Evolutionary conservation across 2,797 vertebrate species (phyloP).

Genomic region (Cyclura pinguis): DNA sequence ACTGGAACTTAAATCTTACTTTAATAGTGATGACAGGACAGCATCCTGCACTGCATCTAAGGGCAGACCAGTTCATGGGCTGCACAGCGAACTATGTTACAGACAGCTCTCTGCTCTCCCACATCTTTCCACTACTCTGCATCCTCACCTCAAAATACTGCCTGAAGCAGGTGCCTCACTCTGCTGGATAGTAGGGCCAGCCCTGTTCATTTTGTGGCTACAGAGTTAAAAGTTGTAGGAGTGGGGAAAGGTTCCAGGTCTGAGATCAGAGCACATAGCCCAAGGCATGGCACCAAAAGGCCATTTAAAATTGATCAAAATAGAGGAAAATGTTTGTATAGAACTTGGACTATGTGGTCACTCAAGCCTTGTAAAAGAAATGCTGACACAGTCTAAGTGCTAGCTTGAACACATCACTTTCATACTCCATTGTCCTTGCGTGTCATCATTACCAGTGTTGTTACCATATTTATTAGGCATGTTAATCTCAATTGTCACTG

Average conservation of each 20-base stretch:
- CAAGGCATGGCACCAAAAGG: neutral
- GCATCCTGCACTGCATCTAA: neutral
- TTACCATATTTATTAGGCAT: conserved; percentile 52
- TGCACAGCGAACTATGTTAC: no score
- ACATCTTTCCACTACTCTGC: neutral
- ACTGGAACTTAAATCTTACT: neutral
- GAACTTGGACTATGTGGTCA: conserved; percentile 13
- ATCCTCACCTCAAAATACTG: neutral
- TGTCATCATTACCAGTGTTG: conserved; percentile 24
- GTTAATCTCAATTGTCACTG: conserved; percentile 61
- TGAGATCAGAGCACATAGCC: neutral
- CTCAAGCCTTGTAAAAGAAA: conserved; percentile 33
- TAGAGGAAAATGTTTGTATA: conserved; percentile 23
- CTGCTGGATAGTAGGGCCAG: neutral
- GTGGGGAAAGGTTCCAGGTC: neutral
- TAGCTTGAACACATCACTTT: conserved; percentile 28
- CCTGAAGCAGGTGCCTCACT: neutral
- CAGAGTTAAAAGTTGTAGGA: neutral
- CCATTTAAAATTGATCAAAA: neutral
- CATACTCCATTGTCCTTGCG: neutral
- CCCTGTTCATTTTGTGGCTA: neutral
- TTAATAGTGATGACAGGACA: neutral
- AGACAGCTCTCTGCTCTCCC: neutral
- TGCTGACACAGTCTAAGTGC: conserved; percentile 31
- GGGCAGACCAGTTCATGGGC: no score